Conservation (phyloP, 53 echinoderm and acorn worm species). For the Crossaster papposus region DNA sequence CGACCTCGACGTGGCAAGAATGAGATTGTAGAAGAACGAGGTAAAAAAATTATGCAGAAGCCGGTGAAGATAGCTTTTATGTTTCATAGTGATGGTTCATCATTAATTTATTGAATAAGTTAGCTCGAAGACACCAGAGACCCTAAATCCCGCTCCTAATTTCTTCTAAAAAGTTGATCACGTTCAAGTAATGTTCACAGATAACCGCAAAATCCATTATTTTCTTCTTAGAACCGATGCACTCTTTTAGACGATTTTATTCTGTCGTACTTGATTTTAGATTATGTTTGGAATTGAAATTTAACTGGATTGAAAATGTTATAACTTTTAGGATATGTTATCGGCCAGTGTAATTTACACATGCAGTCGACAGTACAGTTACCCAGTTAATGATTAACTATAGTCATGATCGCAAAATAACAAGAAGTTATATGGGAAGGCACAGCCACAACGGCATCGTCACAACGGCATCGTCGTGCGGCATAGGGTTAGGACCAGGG, state of each 20-base stretch:
- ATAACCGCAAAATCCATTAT: not conserved
- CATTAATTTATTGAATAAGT: not conserved
- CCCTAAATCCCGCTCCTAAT: not conserved
- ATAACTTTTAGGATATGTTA: not conserved
- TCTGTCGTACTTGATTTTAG: not conserved
- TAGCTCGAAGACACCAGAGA: not conserved
- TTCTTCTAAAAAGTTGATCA: not conserved
- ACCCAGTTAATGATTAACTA: too few relatives aligned
- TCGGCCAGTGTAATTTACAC: not conserved
- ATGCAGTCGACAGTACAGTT: too few relatives aligned
- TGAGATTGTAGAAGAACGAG: not conserved
- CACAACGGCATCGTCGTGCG: too few relatives aligned
- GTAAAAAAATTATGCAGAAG: not conserved
- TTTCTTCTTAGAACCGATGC: too few relatives aligned
- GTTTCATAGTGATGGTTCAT: conserved; percentile 25
- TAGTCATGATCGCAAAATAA: too few relatives aligned
- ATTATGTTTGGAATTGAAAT: not conserved
- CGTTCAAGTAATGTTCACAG: not conserved
- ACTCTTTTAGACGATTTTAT: not conserved
- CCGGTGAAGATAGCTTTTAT: not conserved
- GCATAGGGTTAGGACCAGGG: not conserved
- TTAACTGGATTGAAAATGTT: not conserved
- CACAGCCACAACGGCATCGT: too few relatives aligned
- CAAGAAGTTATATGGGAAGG: too few relatives aligned
- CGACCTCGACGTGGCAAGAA: not conserved